Evolutionary conservation across 2,888 invertebrate species (phyloP).

Genomic region (Cryptocephalus primarius): DNA sequence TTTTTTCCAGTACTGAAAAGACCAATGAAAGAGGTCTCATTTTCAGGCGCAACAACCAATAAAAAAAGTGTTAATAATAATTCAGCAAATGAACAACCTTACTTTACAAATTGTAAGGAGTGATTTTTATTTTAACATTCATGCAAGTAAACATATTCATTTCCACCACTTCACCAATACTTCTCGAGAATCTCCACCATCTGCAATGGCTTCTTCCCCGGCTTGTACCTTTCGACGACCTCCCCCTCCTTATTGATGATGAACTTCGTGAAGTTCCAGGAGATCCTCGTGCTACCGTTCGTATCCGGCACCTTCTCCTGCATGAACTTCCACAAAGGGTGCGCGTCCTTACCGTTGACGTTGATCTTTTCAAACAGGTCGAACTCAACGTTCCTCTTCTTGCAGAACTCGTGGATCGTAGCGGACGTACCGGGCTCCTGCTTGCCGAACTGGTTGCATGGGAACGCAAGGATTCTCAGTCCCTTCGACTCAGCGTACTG

Average conservation of each 20-base stretch:
- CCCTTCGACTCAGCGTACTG: conserved; percentile 59
- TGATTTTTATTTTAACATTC: too few species aligned
- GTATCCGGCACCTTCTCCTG: conserved; percentile 43
- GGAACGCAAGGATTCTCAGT: conserved; percentile 70
- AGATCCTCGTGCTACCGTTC: conserved; percentile 51
- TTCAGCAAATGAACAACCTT: too few species aligned
- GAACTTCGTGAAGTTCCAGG: conserved; percentile 87
- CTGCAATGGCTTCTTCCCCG: conserved; percentile 32
- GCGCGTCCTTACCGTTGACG: conserved; percentile 54
- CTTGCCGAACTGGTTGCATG: conserved; percentile 75
- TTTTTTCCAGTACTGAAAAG: too few species aligned
- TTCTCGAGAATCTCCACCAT: conserved; percentile 29
- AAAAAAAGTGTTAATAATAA: too few species aligned
- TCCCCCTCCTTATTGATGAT: conserved; percentile 61
- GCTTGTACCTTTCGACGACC: conserved; percentile 52
- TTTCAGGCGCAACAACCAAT: too few species aligned
- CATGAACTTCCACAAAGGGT: conserved; percentile 57
- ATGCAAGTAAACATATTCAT: background rate
- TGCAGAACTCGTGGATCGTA: conserved; percentile 52
- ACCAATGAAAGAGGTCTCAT: too few species aligned
- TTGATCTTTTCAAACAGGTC: conserved; percentile 64
- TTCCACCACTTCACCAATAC: conserved; percentile 23
- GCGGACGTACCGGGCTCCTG: conserved; percentile 56
- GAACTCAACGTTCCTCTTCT: conserved; percentile 53
- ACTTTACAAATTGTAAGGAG: too few species aligned